Percentiles rank a stretch among this genome's conserved stretches.
Conservation (phyloP, 2,888 invertebrate genomes). For the Ormyrus rosae region DNA sequence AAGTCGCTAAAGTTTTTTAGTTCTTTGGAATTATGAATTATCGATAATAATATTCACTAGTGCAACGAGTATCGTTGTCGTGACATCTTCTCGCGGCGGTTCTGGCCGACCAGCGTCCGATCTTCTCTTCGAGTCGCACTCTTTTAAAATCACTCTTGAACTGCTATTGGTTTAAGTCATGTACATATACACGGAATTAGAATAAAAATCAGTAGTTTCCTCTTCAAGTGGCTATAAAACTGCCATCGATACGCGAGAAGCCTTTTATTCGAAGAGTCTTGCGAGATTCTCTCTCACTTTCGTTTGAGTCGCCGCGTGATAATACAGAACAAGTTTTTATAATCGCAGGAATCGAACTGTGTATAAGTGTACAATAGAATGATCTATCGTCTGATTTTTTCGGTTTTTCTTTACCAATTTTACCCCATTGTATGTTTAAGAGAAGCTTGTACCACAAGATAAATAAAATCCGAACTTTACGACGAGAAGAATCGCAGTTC, state of each 20-base stretch:
- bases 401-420: background rate
- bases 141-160: background rate
- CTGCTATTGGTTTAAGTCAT: background rate
- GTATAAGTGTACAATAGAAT: background rate
- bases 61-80: constrained; percentile 26
- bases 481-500: background rate
- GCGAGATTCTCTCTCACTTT: constrained; percentile 27
- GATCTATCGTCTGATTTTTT: constrained; percentile 18
- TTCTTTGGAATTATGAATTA: constrained; percentile 36
- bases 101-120: background rate
- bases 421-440: background rate
- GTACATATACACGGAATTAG: constrained; percentile 32
- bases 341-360: background rate
- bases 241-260: constrained; percentile 24
- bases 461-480: background rate
- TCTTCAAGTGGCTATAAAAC: constrained; percentile 36
- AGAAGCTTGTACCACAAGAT: background rate
- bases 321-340: background rate
- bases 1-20: constrained; percentile 43
- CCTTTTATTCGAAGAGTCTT: constrained; percentile 31
- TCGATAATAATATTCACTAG: constrained; percentile 21
- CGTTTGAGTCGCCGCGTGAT: background rate
- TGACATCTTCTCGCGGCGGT: background rate
- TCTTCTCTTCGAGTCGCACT: constrained; percentile 11
- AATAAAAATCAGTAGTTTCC: constrained; percentile 44